Evolutionary conservation across 1,140 invertebrate genomes (phyloP).

Genomic region (Zaprionus africanus): DNA sequence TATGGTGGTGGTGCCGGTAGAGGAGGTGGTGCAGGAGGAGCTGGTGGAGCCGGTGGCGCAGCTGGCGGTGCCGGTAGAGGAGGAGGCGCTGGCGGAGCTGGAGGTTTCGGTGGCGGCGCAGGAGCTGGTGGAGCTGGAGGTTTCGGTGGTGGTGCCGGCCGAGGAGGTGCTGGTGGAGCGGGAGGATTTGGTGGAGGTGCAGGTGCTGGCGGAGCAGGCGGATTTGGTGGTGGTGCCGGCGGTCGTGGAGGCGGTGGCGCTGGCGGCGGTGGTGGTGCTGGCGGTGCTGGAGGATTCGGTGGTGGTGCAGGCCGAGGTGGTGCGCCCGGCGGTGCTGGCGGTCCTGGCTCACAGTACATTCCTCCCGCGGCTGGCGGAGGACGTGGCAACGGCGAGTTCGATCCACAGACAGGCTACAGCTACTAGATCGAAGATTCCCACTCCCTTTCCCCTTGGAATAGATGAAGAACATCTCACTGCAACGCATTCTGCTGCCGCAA

Average conservation of each 20-base stretch:
- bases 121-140: constrained; percentile 83
- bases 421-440: constrained; percentile 53
- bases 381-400: constrained; percentile 76
- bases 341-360: constrained; percentile 67
- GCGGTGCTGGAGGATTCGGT: constrained; percentile 36
- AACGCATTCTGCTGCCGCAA: constrained; percentile 70
- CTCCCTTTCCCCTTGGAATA: background rate
- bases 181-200: constrained; percentile 73
- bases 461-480: constrained; percentile 52
- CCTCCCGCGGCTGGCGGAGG: constrained; percentile 66
- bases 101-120: constrained; percentile 40
- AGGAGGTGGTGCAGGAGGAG: constrained; percentile 51
- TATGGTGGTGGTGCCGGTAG: constrained; percentile 37
- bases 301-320: constrained; percentile 47
- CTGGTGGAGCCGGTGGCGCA: constrained; percentile 69
- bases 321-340: constrained; percentile 45
- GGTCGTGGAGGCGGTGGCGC: constrained; percentile 64
- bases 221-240: constrained; percentile 66
- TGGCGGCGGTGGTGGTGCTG: constrained; percentile 28
- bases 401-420: constrained; percentile 81
- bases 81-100: constrained; percentile 79
- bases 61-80: constrained; percentile 37
- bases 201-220: constrained; percentile 18
- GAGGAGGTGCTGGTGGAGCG: constrained; percentile 74
- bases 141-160: constrained; percentile 69